Evolutionary conservation across 2,888 invertebrate genomes (phyloP), one percentile per base, ranked within the genome.

Genomic region (Athalia circularis): DNA sequence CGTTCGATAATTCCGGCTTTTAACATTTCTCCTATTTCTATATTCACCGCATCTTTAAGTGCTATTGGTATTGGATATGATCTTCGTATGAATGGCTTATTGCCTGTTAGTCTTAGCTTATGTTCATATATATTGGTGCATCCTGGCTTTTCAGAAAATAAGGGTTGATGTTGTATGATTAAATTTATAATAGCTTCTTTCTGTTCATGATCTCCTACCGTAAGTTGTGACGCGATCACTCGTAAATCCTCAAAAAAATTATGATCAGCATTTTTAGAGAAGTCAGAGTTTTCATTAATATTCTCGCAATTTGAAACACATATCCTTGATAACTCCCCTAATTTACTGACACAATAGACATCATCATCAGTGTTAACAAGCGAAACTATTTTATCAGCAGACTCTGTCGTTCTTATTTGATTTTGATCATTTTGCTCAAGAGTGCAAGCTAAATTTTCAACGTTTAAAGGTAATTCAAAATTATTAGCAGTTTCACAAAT

Each of bases 1-100:
- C 84, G 64, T 65, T 83, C 83, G 50, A 86, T 87, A 5, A 87
- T 83, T 2, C 85, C 86, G 13, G 77, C 59, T 5, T 80, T 61
- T n/a, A 86, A 67, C 85, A 88, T 85, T 75, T 85, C 80, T 7
- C 80, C 11, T 7, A 88, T 77, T 72, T 81, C 82, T 11, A 80
- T 61, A 9, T 83, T 82, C 5, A 87, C 84, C 4, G 79, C 82
- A 9, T 79, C 61, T 9, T 86, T 76, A 13, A 83, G 77, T 6
- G 83, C 80, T 72, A 84, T 81, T 9, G 87, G 86, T 6, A 87
- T 80, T 0, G 87, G 86, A 77, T 87, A 87, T 3, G 84, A 82
- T 64, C 83, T 80, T 54, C 77, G 78, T 0, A 82, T 76, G 74
- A 84, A 83, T 9, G 81, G 81, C 50, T 81, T 82, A 3, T 80